Base-by-base conservation (phyloP, 2,888 invertebrate species). In the Coremacera marginata region DNA sequence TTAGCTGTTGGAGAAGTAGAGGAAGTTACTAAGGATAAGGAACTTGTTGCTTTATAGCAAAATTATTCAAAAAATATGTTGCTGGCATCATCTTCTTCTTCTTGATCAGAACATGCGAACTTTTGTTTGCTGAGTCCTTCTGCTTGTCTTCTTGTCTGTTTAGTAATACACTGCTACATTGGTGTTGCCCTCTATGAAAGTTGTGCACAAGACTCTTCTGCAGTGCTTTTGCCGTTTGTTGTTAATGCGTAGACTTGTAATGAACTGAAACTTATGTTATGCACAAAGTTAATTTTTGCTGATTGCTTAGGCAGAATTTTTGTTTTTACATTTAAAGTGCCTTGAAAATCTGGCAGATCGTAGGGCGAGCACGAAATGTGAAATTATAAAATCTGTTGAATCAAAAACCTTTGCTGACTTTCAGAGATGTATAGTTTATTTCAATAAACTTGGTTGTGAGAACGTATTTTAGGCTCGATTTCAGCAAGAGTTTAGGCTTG, bases 41-140 rank as follows among this genome's bases (percentile, higher is more conserved):
- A 31, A 44, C 77, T 78, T 85, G 84, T 84, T 85, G 83, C 80
- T 84, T 84, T 82, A 83, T 83, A 83, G 83, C 81, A 84, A 84
- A 85, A 84, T 85, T 85, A 85, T 85, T 83, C 75, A 9, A 73
- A 77, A n/a, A 25, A 44, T 52, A 37, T 44, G 25, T 55, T 63
- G 27, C 31, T 31, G 25, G 34, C 71, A 37, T 37, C 63, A 27
- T 55, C 52, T 5, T 52, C 49, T 27, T 25, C 27, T n/a, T 34
- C 63, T 49, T 44, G 44, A 5, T 25, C 34, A 60, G 14, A 70
- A 60, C 71, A 75, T 34, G 49, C 44, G 19, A 70, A 51, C 62
- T 25, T 9, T 34, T 51, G 74, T 51, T 37, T 63, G 52, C 49
- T 34, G 65, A 71, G 63, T 71, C 65, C 76, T 70, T 62, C 49